Conservation (phyloP, 2,797 vertebrate genomes). For the Clarias laeviceps region DNA sequence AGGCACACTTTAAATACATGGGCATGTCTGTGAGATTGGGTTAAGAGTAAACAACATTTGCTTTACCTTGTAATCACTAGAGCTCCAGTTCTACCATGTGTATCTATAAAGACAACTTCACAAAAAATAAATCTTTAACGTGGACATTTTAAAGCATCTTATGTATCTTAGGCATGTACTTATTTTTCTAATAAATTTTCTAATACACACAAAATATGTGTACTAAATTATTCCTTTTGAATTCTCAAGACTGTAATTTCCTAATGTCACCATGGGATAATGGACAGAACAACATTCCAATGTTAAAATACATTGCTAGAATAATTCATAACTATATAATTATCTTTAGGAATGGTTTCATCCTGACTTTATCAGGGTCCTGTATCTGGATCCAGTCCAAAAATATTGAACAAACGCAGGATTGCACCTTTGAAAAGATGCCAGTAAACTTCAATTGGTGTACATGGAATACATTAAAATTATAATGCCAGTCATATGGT, state of each 20-base stretch:
- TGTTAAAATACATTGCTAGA: not conserved
- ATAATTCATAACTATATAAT: not conserved
- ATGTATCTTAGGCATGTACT: too few species aligned
- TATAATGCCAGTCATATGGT: not conserved
- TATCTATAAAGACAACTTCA: not conserved
- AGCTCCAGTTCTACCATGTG: not conserved
- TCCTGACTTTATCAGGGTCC: not conserved
- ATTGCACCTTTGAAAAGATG: not conserved
- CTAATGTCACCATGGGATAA: not conserved
- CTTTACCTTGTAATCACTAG: not conserved
- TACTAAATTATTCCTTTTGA: not conserved
- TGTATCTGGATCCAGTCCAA: not conserved
- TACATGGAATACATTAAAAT: not conserved
- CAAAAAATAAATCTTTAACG: not conserved
- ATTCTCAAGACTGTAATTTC: not conserved
- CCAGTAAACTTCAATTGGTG: not conserved
- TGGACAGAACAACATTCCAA: not conserved
- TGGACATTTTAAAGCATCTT: not conserved
- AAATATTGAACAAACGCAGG: not conserved
- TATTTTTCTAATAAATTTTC: not conserved
- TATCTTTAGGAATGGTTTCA: not conserved
- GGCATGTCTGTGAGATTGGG: not conserved
- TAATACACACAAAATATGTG: not conserved
- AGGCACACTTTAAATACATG: not conserved
- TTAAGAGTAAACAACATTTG: conserved; percentile 4